phyloP scores from a whole-genome alignment of 2,888 invertebrate genomes.

The Taenaris catops region DNA sequence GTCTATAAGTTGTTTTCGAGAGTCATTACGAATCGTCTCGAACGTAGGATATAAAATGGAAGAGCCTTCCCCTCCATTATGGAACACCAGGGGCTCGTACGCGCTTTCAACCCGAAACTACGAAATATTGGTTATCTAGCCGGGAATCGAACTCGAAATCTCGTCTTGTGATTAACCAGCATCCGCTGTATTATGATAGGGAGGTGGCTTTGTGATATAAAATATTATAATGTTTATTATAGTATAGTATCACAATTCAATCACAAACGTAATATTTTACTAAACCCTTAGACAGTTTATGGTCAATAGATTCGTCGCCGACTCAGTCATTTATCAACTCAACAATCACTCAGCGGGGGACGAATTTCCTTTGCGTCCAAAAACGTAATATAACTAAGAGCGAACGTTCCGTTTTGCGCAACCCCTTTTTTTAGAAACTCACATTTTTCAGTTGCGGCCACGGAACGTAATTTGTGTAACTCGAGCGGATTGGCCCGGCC shows the following conservation, averaged over 20 bases:
- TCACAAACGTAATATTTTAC: slow-evolving; percentile 1
- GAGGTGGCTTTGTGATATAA: too few species aligned
- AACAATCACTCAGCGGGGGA: slow-evolving; percentile 38
- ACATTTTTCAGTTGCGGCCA: slow-evolving; percentile 57
- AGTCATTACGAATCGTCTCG: too few species aligned
- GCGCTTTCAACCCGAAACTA: too few species aligned
- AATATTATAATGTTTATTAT: too few species aligned
- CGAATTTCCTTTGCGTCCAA: slow-evolving; percentile 37
- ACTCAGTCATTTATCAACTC: slow-evolving; percentile 44
- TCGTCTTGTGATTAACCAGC: too few species aligned
- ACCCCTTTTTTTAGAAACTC: slow-evolving; percentile 50
- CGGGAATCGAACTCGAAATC: too few species aligned
- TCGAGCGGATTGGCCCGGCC: slow-evolving; percentile 30
- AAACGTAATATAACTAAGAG: slow-evolving; percentile 49
- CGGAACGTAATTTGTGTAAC: slow-evolving; percentile 57
- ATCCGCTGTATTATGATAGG: too few species aligned
- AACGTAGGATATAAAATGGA: too few species aligned
- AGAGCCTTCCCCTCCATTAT: too few species aligned
- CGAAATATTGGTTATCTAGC: too few species aligned
- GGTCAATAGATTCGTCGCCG: slow-evolving; percentile 23
- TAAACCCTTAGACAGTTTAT: slow-evolving; percentile 8
- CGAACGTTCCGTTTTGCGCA: slow-evolving; percentile 27
- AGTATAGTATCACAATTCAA: slow-evolving; percentile 1
- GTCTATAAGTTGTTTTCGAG: too few species aligned
- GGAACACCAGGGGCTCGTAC: too few species aligned